Conservation (phyloP, 2,113 vertebrate genomes). For the Manacus vitellinus region DNA sequence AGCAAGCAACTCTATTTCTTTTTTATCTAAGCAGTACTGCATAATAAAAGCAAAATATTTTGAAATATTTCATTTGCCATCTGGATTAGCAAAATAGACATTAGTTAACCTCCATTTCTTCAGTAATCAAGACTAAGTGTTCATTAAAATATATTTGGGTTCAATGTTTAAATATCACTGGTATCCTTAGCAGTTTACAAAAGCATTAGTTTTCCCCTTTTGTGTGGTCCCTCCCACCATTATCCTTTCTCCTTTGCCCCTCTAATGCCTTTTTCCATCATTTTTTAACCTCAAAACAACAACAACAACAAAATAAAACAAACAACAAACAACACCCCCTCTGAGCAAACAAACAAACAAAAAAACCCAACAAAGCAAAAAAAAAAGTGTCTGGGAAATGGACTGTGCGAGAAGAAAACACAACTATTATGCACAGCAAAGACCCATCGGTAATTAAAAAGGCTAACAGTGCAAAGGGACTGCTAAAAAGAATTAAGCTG, state of each 20-base stretch:
- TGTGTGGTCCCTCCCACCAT: background rate
- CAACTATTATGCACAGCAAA: background rate
- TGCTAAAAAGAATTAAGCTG: background rate
- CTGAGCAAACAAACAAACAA: background rate
- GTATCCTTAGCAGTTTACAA: background rate
- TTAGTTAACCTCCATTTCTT: background rate
- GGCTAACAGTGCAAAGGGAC: background rate
- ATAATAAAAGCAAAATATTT: background rate
- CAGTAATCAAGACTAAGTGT: background rate
- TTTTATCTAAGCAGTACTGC: background rate
- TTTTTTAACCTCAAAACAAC: background rate
- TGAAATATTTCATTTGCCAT: background rate
- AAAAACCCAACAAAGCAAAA: background rate
- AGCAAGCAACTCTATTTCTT: background rate
- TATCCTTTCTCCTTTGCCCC: background rate
- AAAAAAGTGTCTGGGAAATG: background rate
- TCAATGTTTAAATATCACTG: background rate
- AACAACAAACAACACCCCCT: background rate
- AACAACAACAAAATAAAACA: background rate
- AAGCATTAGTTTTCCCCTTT: background rate
- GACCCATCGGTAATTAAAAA: background rate
- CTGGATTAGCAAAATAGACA: background rate
- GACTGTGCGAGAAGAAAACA: background rate
- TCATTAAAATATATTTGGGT: background rate
- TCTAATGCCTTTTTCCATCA: background rate